Evolutionary conservation across 2,113 vertebrate species (phyloP), one percentile per base, ranked within the genome.

Genomic region (Chinchilla lanigera): DNA sequence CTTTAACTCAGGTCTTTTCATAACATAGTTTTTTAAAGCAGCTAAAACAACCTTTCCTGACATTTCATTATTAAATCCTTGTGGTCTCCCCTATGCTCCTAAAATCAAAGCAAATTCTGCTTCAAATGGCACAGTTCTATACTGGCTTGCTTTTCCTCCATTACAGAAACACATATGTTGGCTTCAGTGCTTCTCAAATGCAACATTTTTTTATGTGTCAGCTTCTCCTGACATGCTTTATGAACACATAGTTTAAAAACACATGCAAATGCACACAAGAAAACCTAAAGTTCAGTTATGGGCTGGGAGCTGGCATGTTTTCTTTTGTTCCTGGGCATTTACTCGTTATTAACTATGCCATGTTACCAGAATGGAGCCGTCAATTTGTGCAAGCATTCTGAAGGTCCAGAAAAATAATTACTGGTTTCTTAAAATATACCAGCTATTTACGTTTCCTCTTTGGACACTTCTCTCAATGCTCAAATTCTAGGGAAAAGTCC

Each of bases 321-420:
- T 85, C 50, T 52, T 89, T 47, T 77, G 52, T n/a, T 78, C 7
- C 7, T 35, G 5, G 30, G 33, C 38, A 65, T 94, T 78, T 86
- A 20, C 47, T 92, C 93, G 54, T 17, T 77, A 28, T 60, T 90
- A 86, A 60, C 73, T 92, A 85, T 85, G 60, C 67, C 81, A 20
- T 81, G n/a, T 38, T 56, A 82, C 22, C 50, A 95, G 56, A 82
- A 90, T 67, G 10, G 17, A 82, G 20, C 52, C 92, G 63, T 13
- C 87, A 19, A 88, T 93, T 89, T 85, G 56, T 77, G 24, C 12
- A 89, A 7, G 67, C 33, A 50, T 7, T 11, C 58, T 61, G 26
- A 90, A 93, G 47, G 44, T 65, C 81, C 52, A 90, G 61, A 89
- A 82, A 96, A 86, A 94, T 89, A 95, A 96, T 94, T 54, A 83